Percentiles rank a stretch among this genome's conserved stretches.
Conservation (phyloP, 2,888 invertebrate genomes). For the Synergus japonicus region DNA sequence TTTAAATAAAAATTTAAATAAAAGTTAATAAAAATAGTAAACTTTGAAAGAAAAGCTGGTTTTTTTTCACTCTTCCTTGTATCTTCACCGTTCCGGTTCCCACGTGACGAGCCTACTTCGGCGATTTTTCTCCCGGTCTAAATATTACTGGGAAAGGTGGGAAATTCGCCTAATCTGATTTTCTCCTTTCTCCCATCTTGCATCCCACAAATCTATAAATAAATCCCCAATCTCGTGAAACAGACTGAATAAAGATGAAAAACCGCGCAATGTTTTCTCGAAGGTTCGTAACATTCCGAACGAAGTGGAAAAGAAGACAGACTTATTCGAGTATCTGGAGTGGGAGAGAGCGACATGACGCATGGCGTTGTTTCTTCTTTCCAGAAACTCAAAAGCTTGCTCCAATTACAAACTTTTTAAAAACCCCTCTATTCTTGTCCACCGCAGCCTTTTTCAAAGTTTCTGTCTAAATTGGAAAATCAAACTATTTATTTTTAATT, state of each 20-base stretch:
- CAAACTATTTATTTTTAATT: not conserved
- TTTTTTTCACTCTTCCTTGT: not conserved
- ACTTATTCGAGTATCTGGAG: not conserved
- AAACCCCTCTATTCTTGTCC: not conserved
- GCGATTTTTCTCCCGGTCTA: not conserved
- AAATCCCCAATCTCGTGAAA: not conserved
- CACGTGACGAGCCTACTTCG: slow-evolving; percentile 19
- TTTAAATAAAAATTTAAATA: not conserved
- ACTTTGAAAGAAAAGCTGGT: not conserved
- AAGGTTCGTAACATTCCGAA: slow-evolving; percentile 66
- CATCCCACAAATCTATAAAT: slow-evolving; percentile 6
- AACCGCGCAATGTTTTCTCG: slow-evolving; percentile 70
- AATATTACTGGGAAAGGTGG: not conserved
- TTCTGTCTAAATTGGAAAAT: not conserved
- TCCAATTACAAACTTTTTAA: not conserved
- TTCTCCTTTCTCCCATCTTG: not conserved
- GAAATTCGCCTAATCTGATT: not conserved
- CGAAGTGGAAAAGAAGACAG: not conserved
- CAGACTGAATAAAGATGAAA: slow-evolving; percentile 47
- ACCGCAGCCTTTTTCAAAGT: not conserved
- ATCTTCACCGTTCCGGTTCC: not conserved
- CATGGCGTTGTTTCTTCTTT: slow-evolving; percentile 47
- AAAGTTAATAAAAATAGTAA: not conserved
- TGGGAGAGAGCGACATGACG: slow-evolving; percentile 57
- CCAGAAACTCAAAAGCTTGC: slow-evolving; percentile 5